Conservation (phyloP, 2,113 vertebrate species). For the Brachypodius melanocephalos region DNA sequence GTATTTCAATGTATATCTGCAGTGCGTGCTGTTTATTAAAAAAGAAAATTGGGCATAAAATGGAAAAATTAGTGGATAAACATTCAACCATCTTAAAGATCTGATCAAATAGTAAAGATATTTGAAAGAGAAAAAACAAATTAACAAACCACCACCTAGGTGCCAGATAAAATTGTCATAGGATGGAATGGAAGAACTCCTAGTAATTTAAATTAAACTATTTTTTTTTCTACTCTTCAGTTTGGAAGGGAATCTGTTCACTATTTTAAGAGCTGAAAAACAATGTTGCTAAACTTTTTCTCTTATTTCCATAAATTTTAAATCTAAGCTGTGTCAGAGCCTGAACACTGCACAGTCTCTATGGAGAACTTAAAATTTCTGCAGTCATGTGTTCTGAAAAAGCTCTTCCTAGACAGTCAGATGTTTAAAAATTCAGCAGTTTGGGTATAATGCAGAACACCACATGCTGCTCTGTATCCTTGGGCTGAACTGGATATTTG, state of each 20-base stretch:
- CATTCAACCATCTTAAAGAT: background rate
- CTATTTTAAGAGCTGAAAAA: background rate
- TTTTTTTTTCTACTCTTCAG: background rate
- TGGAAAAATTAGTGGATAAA: background rate
- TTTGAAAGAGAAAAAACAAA: background rate
- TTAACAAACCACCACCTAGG: background rate
- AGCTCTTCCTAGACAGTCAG: background rate
- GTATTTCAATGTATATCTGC: background rate
- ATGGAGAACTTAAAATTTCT: background rate
- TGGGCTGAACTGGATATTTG: background rate
- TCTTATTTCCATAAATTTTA: background rate
- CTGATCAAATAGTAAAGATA: background rate
- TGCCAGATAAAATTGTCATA: background rate
- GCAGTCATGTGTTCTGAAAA: background rate
- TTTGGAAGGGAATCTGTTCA: background rate
- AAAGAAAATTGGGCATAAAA: background rate
- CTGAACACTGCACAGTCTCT: background rate
- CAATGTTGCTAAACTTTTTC: background rate
- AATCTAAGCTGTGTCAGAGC: background rate
- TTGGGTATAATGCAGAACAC: background rate
- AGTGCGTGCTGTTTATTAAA: background rate
- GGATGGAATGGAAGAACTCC: background rate
- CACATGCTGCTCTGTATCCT: background rate
- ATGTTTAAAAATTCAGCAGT: background rate
- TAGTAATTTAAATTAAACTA: background rate